These are phyloP conservation scores for Lepetodrilus schrolli DNA, from an alignment of 2,888 invertebrate species.

Conservation along the genomic window DNA sequence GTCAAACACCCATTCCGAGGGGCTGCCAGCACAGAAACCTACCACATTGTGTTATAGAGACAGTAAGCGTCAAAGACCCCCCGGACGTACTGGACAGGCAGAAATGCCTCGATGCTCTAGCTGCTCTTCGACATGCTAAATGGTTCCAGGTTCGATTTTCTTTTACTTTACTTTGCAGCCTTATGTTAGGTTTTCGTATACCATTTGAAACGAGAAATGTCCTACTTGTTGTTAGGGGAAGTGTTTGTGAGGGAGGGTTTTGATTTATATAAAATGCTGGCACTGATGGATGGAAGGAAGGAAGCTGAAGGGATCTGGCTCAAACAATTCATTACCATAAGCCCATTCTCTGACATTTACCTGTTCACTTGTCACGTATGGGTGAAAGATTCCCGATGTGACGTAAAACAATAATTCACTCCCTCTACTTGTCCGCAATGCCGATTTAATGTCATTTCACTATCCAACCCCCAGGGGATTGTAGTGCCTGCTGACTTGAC, in stretches of 20 bases:
- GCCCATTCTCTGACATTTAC: no score
- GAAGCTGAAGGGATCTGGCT: background rate
- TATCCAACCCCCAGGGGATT: no score
- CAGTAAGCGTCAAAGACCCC: constrained; percentile 80
- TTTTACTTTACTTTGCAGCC: constrained; percentile 71
- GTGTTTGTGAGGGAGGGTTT: no score
- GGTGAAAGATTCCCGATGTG: no score
- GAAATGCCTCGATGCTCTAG: constrained; percentile 99
- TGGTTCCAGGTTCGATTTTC: constrained; percentile 96
- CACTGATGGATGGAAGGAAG: constrained; percentile 22
- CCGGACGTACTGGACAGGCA: constrained; percentile 97
- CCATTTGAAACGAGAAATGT: background rate
- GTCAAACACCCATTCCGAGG: constrained; percentile 75
- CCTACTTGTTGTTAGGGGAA: background rate
- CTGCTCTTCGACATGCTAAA: constrained; percentile 99
- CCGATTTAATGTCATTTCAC: no score
- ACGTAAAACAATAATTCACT: no score
- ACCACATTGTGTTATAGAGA: constrained; percentile 67
- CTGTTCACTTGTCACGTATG: no score
- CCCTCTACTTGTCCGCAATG: no score
- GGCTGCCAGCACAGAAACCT: constrained; percentile 5
- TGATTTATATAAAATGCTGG: no score
- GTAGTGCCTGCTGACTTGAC: no score
- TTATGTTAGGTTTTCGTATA: constrained; percentile 52
- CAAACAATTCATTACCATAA: no score